phyloP scores from a whole-genome alignment of 1,140 invertebrate species.

The Drosophila prosaltans region DNA sequence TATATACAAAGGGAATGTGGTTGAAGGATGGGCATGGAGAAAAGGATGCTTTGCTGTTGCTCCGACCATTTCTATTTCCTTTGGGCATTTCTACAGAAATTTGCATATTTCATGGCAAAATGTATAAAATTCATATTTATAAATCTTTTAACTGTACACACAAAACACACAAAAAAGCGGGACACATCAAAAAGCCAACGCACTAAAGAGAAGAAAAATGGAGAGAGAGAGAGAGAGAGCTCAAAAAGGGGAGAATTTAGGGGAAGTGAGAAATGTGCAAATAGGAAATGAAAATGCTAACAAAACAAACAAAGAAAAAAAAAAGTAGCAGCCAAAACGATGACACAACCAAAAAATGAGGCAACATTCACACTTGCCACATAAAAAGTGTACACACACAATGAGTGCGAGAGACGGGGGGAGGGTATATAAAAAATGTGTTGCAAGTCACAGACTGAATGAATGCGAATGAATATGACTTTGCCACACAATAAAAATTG shows the following conservation, averaged over 20 bases:
- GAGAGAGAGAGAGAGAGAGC: neutral
- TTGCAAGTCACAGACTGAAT: conserved; percentile 74
- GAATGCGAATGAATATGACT: conserved; percentile 74
- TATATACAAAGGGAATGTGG: neutral
- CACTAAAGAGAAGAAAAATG: conserved; percentile 24
- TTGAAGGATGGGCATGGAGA: neutral
- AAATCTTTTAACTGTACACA: conserved; percentile 80
- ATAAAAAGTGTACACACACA: conserved; percentile 41
- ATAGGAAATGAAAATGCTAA: conserved; percentile 72
- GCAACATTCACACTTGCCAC: conserved; percentile 60
- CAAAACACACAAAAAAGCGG: conserved; percentile 67
- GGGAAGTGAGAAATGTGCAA: conserved; percentile 71
- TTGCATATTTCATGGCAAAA: conserved; percentile 80
- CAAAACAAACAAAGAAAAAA: conserved; percentile 43
- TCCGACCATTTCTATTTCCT: conserved; percentile 76
- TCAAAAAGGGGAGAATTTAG: neutral
- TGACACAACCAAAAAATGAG: neutral
- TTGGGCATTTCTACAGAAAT: conserved; percentile 71
- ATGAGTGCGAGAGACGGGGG: conserved; percentile 8
- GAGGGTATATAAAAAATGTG: conserved; percentile 71
- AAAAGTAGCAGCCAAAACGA: neutral
- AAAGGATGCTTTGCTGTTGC: conserved; percentile 39
- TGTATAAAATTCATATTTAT: conserved; percentile 82
- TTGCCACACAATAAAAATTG: conserved; percentile 70
- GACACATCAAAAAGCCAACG: conserved; percentile 74